Evolutionary conservation across 2,797 vertebrate genomes (phyloP).

Genomic region (Parotocinclus haroldoi): DNA sequence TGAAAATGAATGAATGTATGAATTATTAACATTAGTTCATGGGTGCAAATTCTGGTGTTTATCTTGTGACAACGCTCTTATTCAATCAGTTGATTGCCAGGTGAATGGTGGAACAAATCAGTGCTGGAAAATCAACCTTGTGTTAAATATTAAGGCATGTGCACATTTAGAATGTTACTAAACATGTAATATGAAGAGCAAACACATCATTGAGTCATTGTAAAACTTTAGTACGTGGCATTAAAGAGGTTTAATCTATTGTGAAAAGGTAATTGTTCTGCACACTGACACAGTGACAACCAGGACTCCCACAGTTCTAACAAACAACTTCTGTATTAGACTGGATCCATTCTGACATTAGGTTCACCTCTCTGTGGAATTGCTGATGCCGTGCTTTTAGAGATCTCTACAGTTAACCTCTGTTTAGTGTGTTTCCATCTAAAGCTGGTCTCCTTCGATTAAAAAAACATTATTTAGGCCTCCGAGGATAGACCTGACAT

Average conservation of each 20-base stretch:
- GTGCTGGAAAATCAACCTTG: too few species aligned
- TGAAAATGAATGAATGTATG: too few species aligned
- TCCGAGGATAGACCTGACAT: slow-evolving; percentile 43
- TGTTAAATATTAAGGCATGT: too few species aligned
- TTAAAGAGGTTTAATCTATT: background rate
- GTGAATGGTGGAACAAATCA: too few species aligned
- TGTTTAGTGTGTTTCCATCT: slow-evolving; percentile 37
- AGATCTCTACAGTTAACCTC: slow-evolving; percentile 48
- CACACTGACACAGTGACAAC: background rate
- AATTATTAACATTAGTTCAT: too few species aligned
- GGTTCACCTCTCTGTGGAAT: slow-evolving; percentile 26
- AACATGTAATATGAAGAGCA: slow-evolving; percentile 4
- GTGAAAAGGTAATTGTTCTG: too few species aligned
- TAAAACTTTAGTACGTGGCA: background rate
- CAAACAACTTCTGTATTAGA: slow-evolving; percentile 30
- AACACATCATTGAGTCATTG: background rate
- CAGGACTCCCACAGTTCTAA: background rate
- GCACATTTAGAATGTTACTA: too few species aligned
- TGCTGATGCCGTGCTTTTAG: slow-evolving; percentile 34
- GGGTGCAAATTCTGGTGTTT: too few species aligned
- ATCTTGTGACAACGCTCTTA: too few species aligned
- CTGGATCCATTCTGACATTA: slow-evolving; percentile 19
- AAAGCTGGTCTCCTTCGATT: slow-evolving; percentile 25
- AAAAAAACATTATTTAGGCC: slow-evolving; percentile 32
- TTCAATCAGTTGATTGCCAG: too few species aligned